Base-by-base conservation (phyloP, 1,140 invertebrate genomes). In the Rhynchophorus ferrugineus region DNA sequence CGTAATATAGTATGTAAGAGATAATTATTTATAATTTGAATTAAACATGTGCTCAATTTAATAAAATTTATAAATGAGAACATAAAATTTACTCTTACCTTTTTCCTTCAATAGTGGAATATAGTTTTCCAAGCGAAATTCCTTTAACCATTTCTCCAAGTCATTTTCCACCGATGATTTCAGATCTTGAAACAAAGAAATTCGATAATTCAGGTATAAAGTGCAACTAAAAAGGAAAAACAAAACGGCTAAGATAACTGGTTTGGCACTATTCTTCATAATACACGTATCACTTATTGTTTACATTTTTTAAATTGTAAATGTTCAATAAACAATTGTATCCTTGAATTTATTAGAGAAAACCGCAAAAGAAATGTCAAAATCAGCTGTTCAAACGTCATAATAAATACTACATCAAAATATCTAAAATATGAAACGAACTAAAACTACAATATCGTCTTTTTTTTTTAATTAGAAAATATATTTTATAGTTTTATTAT, bases 71-170 rank as follows among this genome's bases (percentile, higher is more conserved):
- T n/a, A n/a, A n/a, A n/a, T n/a, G n/a, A n/a, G n/a, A n/a, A n/a
- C n/a, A n/a, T n/a, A n/a, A n/a, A n/a, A n/a, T n/a, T n/a, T n/a
- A n/a, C n/a, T n/a, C 77, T 78, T 69, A 87, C 85, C 85, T 73
- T 80, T 76, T 62, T 83, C 74, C 59, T 72, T 77, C 62, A 87
- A 87, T 3, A 85, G 64, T 48, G 79, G 72, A 58, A 80, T 79
- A 62, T 84, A 84, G 47, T 83, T 73, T 18, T 75, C 69, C 18
- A 88, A 70, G 45, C 81, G 76, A 65, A 82, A 84, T 62, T 84
- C 78, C 39, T 79, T 76, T 37, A 87, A 67, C 85, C 85, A 88
- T 60, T 79, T 73, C 55, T 85, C 24, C 18, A 47, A 21, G 35
- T 54, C 44, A 8, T 43, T 20, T 22, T 54, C 51, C 9, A 54